Conservation (phyloP, 2,797 vertebrate genomes). For the Gallirallus australis region DNA sequence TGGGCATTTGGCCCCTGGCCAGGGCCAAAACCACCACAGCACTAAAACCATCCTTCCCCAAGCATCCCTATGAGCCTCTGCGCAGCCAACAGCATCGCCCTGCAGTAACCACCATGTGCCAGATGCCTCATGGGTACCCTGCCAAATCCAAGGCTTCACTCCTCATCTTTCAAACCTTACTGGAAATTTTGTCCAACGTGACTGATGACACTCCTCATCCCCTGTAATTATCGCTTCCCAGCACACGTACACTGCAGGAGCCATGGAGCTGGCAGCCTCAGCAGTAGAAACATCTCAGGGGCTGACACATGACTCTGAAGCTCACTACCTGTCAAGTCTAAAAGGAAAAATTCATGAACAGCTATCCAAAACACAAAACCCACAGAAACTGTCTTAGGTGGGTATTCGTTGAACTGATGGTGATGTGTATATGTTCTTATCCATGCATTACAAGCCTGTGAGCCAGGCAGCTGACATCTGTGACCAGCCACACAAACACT, state of each 20-base stretch:
- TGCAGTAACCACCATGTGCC: accelerated
- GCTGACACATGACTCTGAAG: too few species aligned
- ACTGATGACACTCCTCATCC: neutral
- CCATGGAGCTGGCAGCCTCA: neutral
- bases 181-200: neutral
- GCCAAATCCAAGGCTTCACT: neutral
- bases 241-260: neutral
- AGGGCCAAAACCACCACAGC: too few species aligned
- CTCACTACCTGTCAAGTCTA: neutral
- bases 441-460: accelerated
- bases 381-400: neutral
- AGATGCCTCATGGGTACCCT: neutral
- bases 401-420: accelerated
- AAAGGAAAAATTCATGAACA: neutral
- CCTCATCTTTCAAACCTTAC: neutral
- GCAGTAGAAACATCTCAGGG: neutral
- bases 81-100: neutral
- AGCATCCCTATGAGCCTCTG: neutral
- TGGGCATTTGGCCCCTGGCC: too few species aligned
- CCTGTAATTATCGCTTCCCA: neutral
- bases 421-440: accelerated
- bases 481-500: neutral
- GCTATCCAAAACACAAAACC: neutral
- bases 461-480: accelerated
- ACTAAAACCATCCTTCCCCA: accelerated